Conservation (phyloP, 2,797 vertebrate species). For the Brotula barbata region DNA sequence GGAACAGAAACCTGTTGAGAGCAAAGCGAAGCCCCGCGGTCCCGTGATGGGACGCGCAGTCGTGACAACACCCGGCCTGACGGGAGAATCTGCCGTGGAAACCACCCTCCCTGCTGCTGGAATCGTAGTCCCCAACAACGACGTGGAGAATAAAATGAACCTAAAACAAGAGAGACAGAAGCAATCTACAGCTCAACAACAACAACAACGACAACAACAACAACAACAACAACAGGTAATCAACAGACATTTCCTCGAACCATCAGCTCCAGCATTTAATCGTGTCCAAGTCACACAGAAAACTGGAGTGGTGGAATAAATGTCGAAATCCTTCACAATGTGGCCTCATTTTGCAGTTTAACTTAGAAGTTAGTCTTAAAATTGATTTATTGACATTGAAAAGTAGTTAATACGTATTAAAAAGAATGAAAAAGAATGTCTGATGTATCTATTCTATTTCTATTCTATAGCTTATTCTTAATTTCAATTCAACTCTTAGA, state of each 20-base stretch:
- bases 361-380: no score
- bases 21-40: slow-evolving; percentile 9
- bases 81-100: slow-evolving; percentile 1
- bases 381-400: no score
- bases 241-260: neutral
- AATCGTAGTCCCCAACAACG: slow-evolving; percentile 52
- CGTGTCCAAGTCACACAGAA: neutral
- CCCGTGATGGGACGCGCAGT: neutral
- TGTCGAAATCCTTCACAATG: no score
- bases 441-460: no score
- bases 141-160: neutral
- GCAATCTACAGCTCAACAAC: neutral
- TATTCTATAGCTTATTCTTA: no score
- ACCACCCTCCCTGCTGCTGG: slow-evolving; percentile 64
- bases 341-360: no score
- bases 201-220: neutral
- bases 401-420: no score
- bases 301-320: neutral
- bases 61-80: slow-evolving; percentile 16
- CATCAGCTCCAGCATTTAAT: neutral
- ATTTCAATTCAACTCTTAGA: no score
- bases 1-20: slow-evolving; percentile 6
- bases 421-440: no score
- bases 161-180: neutral
- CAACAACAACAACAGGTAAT: neutral